A percentile compares a stretch with the other conserved stretches of the same genome.
phyloP scores from a whole-genome alignment of 1,140 invertebrate species.

The Anthonomus grandis region DNA sequence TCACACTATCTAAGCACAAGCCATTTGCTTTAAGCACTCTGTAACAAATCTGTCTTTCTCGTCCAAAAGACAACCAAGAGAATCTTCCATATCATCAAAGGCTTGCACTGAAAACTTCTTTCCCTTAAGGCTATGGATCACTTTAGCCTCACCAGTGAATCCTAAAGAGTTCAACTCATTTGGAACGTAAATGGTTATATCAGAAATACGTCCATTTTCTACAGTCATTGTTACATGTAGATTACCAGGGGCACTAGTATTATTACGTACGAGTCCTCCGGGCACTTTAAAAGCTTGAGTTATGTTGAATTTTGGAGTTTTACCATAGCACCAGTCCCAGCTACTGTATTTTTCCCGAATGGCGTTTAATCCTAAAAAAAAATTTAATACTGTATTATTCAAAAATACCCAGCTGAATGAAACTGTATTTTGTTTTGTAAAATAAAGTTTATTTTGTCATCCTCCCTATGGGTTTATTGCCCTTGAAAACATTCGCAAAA shows the following conservation, averaged over 20 bases:
- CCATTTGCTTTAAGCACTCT: slow-evolving; percentile 42
- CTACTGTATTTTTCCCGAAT: slow-evolving; percentile 64
- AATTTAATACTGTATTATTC: neutral
- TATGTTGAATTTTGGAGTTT: slow-evolving; percentile 79
- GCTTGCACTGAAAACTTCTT: slow-evolving; percentile 42
- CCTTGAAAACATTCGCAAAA: too few species aligned
- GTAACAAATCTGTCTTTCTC: slow-evolving; percentile 43
- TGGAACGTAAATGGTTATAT: slow-evolving; percentile 41
- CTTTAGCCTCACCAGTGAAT: slow-evolving; percentile 40
- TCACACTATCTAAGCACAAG: slow-evolving; percentile 34
- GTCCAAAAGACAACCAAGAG: slow-evolving; percentile 32
- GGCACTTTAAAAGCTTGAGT: slow-evolving; percentile 39
- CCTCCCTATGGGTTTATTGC: too few species aligned
- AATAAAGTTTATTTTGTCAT: too few species aligned
- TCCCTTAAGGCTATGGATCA: slow-evolving; percentile 41
- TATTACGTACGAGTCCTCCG: slow-evolving; percentile 20
- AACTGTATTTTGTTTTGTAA: too few species aligned
- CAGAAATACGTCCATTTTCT: slow-evolving; percentile 39
- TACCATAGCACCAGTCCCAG: slow-evolving; percentile 89
- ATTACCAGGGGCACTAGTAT: slow-evolving; percentile 23
- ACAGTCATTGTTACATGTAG: slow-evolving; percentile 43
- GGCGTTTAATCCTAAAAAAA: slow-evolving; percentile 59
- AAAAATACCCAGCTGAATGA: too few species aligned
- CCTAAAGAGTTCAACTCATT: slow-evolving; percentile 37
- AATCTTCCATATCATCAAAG: slow-evolving; percentile 37